A percentile compares a stretch with the other conserved stretches of the same genome.
Evolutionary conservation across 2,113 vertebrate genomes (phyloP).

Genomic region (Heterochromis multidens): DNA sequence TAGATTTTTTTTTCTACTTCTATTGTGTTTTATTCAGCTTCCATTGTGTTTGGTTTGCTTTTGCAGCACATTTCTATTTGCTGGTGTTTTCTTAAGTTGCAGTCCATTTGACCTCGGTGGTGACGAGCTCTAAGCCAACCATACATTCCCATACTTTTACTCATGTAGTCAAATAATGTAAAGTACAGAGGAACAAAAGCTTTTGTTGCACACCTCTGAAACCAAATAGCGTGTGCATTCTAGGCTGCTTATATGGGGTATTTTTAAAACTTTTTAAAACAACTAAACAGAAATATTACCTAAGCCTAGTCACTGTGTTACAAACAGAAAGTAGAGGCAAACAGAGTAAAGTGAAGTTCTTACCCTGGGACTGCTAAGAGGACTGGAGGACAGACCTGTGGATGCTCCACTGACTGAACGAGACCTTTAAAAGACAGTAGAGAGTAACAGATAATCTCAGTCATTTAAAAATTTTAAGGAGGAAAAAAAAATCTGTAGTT

Average conservation of each 20-base stretch:
- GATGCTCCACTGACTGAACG: conserved; percentile 90
- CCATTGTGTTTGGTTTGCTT: no score
- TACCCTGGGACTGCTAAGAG: conserved; percentile 90
- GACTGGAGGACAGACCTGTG: conserved; percentile 87
- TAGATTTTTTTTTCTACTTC: no score
- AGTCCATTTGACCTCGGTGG: no score
- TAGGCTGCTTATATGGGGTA: neutral
- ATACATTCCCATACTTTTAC: neutral
- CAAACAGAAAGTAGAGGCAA: neutral
- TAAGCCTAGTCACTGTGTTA: fast-evolving
- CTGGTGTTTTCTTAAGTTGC: no score
- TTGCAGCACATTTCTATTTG: no score
- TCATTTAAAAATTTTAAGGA: neutral
- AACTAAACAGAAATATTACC: neutral
- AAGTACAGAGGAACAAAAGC: neutral
- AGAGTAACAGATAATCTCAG: neutral
- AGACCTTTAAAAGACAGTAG: conserved; percentile 72
- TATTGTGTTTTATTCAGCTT: no score
- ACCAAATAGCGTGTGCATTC: neutral
- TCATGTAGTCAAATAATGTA: neutral
- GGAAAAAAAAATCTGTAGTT: neutral
- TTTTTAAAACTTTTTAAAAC: neutral
- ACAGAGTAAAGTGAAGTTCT: conserved; percentile 30
- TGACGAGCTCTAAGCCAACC: no score
- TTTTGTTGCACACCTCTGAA: no score